Evolutionary conservation across 2,888 invertebrate genomes (phyloP).

Genomic region (Microctonus brassicae): DNA sequence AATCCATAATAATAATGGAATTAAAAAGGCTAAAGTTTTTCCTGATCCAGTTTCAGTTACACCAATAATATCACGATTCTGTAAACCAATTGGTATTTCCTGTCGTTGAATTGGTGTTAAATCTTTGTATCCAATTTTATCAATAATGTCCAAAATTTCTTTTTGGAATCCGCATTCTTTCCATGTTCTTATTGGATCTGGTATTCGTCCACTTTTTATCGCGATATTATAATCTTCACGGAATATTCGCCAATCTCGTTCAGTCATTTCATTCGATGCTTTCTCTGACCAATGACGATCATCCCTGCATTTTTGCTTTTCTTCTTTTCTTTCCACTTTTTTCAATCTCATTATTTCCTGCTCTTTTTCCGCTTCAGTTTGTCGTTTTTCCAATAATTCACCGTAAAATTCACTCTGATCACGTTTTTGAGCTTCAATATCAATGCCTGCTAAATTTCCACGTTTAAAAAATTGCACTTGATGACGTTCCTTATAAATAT

Average conservation of each 20-base stretch:
- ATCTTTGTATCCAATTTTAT: slow-evolving; percentile 95
- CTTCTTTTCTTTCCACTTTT: slow-evolving; percentile 94
- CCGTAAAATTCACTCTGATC: slow-evolving; percentile 98
- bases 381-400: slow-evolving; percentile 91
- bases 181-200: slow-evolving; percentile 96
- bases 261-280: slow-evolving; percentile 93
- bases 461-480: slow-evolving; percentile 98
- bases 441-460: slow-evolving; percentile 98
- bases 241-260: slow-evolving; percentile 99
- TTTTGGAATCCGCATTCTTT: slow-evolving; percentile 91
- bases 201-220: slow-evolving; percentile 96
- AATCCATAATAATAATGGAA: slow-evolving; percentile 98
- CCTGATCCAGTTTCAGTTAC: slow-evolving; percentile 99
- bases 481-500: slow-evolving; percentile 95
- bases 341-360: slow-evolving; percentile 94
- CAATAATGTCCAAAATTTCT: slow-evolving; percentile 94
- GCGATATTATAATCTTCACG: slow-evolving; percentile 99
- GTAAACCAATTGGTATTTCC: slow-evolving; percentile 97
- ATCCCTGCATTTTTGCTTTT: slow-evolving; percentile 98
- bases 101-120: slow-evolving; percentile 99
- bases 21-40: slow-evolving; percentile 98
- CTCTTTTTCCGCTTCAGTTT: slow-evolving; percentile 96
- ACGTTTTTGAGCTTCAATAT: slow-evolving; percentile 94
- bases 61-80: slow-evolving; percentile 97
- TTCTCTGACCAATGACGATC: slow-evolving; percentile 99